A percentile compares a stretch with the other conserved stretches of the same genome.
phyloP scores from a whole-genome alignment of 2,797 vertebrate genomes.

The Labeo calbasu region DNA sequence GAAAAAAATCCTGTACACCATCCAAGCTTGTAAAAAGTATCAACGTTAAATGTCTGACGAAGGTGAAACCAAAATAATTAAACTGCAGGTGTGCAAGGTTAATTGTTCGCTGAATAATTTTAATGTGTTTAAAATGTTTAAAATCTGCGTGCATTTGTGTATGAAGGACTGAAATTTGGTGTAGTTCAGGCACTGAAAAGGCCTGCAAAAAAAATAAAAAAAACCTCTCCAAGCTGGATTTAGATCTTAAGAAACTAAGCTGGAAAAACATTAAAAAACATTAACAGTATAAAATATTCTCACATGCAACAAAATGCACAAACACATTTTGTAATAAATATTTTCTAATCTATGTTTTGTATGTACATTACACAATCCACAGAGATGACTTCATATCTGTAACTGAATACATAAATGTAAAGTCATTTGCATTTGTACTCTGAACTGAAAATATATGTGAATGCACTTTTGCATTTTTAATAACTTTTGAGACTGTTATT shows the following conservation, averaged over 20 bases:
- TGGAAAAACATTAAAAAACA: not conserved
- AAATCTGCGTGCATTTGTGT: not conserved
- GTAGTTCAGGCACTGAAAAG: not conserved
- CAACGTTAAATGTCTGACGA: too few relatives aligned
- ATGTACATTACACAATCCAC: not conserved
- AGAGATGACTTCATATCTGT: not conserved
- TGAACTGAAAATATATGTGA: not conserved
- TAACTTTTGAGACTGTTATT: not conserved
- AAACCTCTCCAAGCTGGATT: constrained; percentile 2
- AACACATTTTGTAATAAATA: not conserved
- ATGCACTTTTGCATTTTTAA: not conserved
- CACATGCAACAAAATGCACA: not conserved
- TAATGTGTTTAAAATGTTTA: too few relatives aligned
- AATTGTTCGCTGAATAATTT: too few relatives aligned
- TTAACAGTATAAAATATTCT: not conserved
- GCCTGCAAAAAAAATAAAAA: not conserved
- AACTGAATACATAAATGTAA: not conserved
- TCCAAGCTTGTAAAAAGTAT: too few relatives aligned
- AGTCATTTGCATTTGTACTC: not conserved
- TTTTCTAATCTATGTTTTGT: not conserved
- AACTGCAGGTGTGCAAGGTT: too few relatives aligned
- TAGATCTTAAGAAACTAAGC: not conserved
- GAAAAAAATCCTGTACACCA: too few relatives aligned
- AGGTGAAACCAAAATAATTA: not conserved
- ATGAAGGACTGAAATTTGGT: not conserved